phyloP scores from a whole-genome alignment of 2,113 vertebrate genomes.

The Apodemus sylvaticus region DNA sequence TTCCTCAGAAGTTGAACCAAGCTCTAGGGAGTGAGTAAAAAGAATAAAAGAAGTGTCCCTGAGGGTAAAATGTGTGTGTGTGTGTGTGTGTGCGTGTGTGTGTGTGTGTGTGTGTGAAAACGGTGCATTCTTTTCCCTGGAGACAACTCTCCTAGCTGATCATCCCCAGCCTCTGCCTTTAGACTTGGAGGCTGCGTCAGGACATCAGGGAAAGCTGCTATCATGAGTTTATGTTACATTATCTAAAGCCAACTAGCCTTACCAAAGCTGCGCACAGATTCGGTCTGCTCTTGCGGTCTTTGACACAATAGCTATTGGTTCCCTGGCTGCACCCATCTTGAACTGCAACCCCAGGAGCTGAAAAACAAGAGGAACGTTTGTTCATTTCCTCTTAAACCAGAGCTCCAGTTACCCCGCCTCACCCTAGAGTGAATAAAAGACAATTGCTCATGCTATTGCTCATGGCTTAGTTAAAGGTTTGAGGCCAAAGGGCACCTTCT shows the following conservation, averaged over 20 bases:
- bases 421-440: not conserved
- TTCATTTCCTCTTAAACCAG: not conserved
- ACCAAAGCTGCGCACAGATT: not conserved
- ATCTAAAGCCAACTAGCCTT: conserved; percentile 62
- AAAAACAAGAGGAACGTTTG: not conserved
- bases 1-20: not conserved
- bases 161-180: not conserved
- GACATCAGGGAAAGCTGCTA: conserved; percentile 16
- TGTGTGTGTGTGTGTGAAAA: not conserved
- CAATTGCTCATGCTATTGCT: not conserved
- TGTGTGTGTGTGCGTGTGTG: not conserved
- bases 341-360: not conserved
- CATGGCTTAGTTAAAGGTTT: not conserved
- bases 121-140: not conserved
- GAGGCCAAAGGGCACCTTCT: not conserved
- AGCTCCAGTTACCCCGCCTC: not conserved
- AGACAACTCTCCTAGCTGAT: not conserved
- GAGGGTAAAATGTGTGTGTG: too few species aligned
- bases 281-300: not conserved
- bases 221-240: conserved; percentile 65
- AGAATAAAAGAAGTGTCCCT: not conserved
- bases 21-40: not conserved
- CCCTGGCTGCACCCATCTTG: not conserved
- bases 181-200: not conserved
- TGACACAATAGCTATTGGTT: not conserved